Conservation (phyloP, 2,888 invertebrate species). For the Drosophila ezoana region DNA sequence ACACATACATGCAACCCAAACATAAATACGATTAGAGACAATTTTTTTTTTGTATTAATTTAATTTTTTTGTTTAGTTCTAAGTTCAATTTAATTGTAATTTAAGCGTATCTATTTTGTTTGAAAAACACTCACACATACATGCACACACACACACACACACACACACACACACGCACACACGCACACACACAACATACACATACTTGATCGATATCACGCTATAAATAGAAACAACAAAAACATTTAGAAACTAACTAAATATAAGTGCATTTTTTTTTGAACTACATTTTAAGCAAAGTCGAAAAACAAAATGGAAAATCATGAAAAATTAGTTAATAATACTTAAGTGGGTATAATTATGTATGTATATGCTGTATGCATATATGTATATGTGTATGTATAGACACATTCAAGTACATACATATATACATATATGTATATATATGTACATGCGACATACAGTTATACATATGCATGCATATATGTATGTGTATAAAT, state of each 20-base stretch:
- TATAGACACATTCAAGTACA: too few species aligned
- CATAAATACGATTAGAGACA: slow-evolving; percentile 6
- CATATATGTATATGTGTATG: slow-evolving; percentile 24
- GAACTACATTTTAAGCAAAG: slow-evolving; percentile 57
- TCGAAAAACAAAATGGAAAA: slow-evolving; percentile 7
- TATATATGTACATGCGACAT: slow-evolving; percentile 13
- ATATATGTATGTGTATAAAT: slow-evolving; percentile 20
- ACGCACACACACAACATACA: slow-evolving; percentile 22
- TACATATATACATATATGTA: slow-evolving; percentile 4
- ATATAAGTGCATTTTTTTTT: slow-evolving; percentile 68
- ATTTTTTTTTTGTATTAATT: slow-evolving; percentile 35
- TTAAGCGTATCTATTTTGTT: slow-evolving; percentile 67
- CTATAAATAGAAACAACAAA: slow-evolving; percentile 47
- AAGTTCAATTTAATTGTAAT: slow-evolving; percentile 75
- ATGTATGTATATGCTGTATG: slow-evolving; percentile 33
- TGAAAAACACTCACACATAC: slow-evolving; percentile 52
- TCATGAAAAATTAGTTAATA: slow-evolving; percentile 62
- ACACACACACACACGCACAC: slow-evolving; percentile 10
- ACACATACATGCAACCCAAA: slow-evolving; percentile 11
- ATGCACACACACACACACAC: slow-evolving; percentile 3
- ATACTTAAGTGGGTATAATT: slow-evolving; percentile 63
- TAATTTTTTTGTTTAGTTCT: slow-evolving; percentile 71
- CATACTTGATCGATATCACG: slow-evolving; percentile 52
- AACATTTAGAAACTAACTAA: slow-evolving; percentile 64
- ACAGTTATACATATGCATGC: slow-evolving; percentile 11